Conservation (phyloP, 2,888 invertebrate genomes). For the Blera fallax region DNA sequence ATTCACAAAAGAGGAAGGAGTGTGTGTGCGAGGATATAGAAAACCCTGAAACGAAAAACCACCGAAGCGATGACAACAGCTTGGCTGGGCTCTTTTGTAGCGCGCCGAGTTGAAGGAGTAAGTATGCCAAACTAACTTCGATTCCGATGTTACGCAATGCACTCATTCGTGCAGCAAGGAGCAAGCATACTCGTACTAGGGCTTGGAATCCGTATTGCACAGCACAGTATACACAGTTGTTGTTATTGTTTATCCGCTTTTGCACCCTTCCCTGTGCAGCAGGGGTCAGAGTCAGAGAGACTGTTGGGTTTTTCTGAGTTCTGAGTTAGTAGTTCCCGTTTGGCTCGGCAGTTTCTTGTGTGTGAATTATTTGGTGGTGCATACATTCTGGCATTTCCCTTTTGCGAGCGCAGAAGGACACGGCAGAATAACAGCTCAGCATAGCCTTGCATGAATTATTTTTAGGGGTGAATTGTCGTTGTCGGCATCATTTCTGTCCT, state of each 20-base stretch:
- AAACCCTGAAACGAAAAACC: conserved; percentile 37
- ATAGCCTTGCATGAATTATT: conserved; percentile 65
- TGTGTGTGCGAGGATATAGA: conserved; percentile 1
- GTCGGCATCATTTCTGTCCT: not conserved
- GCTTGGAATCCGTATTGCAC: conserved; percentile 31
- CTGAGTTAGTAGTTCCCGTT: not conserved
- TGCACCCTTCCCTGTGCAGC: conserved; percentile 18
- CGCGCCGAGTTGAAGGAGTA: conserved; percentile 29
- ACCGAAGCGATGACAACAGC: conserved; percentile 57
- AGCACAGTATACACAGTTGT: too few species aligned
- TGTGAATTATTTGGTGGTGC: conserved; percentile 71
- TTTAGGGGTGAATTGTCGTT: conserved; percentile 54
- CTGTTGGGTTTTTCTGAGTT: not conserved
- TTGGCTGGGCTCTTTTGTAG: not conserved
- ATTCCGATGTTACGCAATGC: conserved; percentile 71
- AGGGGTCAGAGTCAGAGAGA: not conserved
- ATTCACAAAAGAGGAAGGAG: conserved; percentile 6
- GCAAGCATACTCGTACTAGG: too few species aligned
- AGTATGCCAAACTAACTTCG: conserved; percentile 61
- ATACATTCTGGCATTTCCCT: conserved; percentile 64
- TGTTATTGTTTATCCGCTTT: conserved; percentile 24
- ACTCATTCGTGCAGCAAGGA: conserved; percentile 60
- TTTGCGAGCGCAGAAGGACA: conserved; percentile 40
- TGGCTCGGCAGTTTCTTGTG: conserved; percentile 39
- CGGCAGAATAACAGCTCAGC: conserved; percentile 13